These are phyloP conservation scores for Adrianichthys oophorus DNA, from an alignment of 2,797 vertebrate species.

Conservation along the genomic window DNA sequence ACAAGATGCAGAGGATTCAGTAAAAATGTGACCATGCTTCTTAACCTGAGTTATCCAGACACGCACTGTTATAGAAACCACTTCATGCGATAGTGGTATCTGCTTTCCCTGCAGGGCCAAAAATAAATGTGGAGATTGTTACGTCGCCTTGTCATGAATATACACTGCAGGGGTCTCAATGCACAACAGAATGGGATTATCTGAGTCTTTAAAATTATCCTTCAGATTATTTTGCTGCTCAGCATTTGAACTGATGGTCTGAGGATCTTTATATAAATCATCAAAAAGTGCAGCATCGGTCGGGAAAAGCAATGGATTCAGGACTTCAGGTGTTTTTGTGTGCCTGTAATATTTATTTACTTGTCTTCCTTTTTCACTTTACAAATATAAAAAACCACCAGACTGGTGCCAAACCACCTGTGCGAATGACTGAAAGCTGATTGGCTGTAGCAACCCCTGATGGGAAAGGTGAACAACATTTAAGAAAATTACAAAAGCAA, in stretches of 20 bases:
- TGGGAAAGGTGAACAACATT: background rate
- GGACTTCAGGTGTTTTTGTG: too few species aligned
- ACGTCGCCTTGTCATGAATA: conserved; percentile 50
- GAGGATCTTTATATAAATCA: conserved; percentile 5
- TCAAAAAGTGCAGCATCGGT: too few species aligned
- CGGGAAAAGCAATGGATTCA: too few species aligned
- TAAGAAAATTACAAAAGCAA: background rate
- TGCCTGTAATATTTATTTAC: background rate
- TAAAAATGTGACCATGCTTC: conserved; percentile 30
- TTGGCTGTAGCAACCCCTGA: too few species aligned
- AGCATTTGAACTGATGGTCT: conserved; percentile 27
- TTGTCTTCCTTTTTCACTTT: background rate
- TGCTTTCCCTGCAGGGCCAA: conserved; percentile 69
- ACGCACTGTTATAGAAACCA: conserved; percentile 57
- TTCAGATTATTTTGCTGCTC: conserved; percentile 17
- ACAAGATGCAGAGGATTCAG: conserved; percentile 5
- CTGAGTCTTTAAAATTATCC: conserved; percentile 30
- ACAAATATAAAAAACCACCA: too few species aligned
- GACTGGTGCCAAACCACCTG: too few species aligned
- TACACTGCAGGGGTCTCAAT: conserved; percentile 14
- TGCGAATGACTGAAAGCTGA: too few species aligned
- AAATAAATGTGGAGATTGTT: conserved; percentile 74
- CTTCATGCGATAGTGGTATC: conserved; percentile 68
- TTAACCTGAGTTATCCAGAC: conserved; percentile 44
- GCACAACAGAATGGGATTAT: conserved; percentile 23